A percentile compares a stretch with the other conserved stretches of the same genome.
Evolutionary conservation across 2,888 invertebrate genomes (phyloP).

Genomic region (Acanthoscelides obtectus): DNA sequence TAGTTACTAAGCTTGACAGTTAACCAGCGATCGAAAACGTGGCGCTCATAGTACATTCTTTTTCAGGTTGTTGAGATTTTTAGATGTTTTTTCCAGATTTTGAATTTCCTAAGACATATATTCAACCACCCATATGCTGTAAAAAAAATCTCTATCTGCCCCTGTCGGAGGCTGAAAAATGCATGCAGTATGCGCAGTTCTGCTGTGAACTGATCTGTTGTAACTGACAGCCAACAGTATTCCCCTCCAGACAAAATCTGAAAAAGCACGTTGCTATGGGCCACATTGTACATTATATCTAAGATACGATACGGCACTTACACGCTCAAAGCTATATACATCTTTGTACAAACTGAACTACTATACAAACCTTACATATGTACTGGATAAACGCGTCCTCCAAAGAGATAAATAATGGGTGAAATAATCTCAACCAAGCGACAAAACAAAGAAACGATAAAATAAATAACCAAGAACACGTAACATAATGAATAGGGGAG

Average conservation of each 20-base stretch:
- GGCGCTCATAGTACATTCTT: too few relatives aligned
- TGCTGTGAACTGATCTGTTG: neutral
- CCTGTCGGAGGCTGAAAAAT: neutral
- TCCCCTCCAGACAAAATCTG: too few relatives aligned
- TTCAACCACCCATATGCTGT: neutral
- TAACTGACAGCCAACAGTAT: too few relatives aligned
- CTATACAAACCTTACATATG: neutral
- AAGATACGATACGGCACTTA: too few relatives aligned
- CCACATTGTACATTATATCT: too few relatives aligned
- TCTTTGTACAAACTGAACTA: neutral
- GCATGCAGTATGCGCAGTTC: neutral
- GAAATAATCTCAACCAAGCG: neutral
- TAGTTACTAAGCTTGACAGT: too few relatives aligned
- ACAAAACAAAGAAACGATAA: slow-evolving; percentile 8
- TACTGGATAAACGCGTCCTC: neutral
- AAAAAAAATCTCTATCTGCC: neutral
- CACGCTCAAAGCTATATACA: too few relatives aligned
- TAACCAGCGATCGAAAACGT: too few relatives aligned
- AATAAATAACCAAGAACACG: neutral
- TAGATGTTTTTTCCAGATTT: too few relatives aligned
- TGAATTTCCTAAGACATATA: too few relatives aligned
- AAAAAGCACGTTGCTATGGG: too few relatives aligned
- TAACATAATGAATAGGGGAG: slow-evolving; percentile 6
- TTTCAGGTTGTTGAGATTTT: too few relatives aligned
- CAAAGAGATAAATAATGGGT: neutral